Percentiles rank a stretch among this genome's conserved stretches.
Conservation (phyloP, 2,888 invertebrate species). For the Agrochola lychnidis region DNA sequence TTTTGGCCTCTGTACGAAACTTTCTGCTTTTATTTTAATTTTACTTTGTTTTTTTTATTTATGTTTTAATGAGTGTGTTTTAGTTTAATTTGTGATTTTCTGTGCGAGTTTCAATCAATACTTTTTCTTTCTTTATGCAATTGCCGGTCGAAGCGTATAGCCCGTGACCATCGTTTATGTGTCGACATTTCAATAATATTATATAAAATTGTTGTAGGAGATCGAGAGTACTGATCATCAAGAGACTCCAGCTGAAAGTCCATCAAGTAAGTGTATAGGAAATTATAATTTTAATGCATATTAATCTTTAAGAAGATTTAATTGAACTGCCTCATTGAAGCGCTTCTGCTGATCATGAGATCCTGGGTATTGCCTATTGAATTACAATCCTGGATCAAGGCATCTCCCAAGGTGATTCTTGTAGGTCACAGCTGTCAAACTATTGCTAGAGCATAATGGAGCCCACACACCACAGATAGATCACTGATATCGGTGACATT, state of each 20-base stretch:
- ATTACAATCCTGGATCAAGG: background rate
- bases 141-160: too few relatives aligned
- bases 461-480: background rate
- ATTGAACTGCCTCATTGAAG: too few relatives aligned
- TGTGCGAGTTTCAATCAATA: too few relatives aligned
- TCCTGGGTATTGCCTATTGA: background rate
- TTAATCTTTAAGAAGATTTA: background rate
- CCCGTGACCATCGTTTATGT: too few relatives aligned
- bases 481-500: background rate
- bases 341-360: too few relatives aligned
- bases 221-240: slow-evolving; percentile 74
- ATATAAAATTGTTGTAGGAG: slow-evolving; percentile 74
- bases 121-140: too few relatives aligned
- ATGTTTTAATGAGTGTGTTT: too few relatives aligned
- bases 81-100: too few relatives aligned
- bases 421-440: background rate
- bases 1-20: too few relatives aligned
- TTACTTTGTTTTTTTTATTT: too few relatives aligned
- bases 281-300: background rate
- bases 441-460: background rate
- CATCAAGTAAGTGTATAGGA: slow-evolving; percentile 65
- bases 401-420: background rate
- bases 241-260: slow-evolving; percentile 67
- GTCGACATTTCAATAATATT: background rate
- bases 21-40: too few relatives aligned